Evolutionary conservation across 2,888 invertebrate genomes (phyloP).

Genomic region (Eristalis tenax): DNA sequence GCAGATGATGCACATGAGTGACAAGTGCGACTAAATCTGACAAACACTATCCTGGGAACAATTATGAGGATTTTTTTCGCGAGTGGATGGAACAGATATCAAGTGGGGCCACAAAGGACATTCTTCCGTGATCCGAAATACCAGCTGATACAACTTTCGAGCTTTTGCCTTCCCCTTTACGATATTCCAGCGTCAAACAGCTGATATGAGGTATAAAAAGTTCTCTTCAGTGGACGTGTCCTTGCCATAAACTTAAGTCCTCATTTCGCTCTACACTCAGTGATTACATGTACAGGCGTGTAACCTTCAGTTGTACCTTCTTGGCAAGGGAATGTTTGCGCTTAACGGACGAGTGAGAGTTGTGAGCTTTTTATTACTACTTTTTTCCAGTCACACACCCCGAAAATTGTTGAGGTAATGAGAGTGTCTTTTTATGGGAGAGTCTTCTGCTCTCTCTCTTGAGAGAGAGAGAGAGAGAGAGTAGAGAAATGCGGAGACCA

Average conservation of each 20-base stretch:
- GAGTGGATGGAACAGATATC: conserved; percentile 11
- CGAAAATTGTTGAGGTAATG: conserved; percentile 60
- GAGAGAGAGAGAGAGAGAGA: conserved; percentile 16
- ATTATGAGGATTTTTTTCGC: conserved; percentile 40
- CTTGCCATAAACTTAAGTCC: conserved; percentile 23
- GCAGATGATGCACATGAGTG: neutral
- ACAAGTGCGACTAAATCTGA: conserved; percentile 15
- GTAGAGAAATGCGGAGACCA: conserved; percentile 2
- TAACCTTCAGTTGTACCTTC: conserved; percentile 67
- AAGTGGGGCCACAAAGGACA: neutral
- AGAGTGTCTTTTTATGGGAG: conserved; percentile 17
- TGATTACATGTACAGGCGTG: neutral
- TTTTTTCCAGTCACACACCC: conserved; percentile 62
- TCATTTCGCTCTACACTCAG: neutral
- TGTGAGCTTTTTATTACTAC: conserved; percentile 27
- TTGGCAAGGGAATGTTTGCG: conserved; percentile 45
- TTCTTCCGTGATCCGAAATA: neutral
- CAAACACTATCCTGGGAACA: conserved; percentile 46
- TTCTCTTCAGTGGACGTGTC: conserved; percentile 9
- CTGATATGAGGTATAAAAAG: conserved; percentile 44
- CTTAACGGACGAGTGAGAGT: conserved; percentile 33
- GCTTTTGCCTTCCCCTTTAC: conserved; percentile 19
- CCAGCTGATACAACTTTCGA: conserved; percentile 51
- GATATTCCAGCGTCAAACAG: conserved; percentile 60
- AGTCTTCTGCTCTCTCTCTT: neutral